Evolutionary conservation across 1,140 invertebrate genomes (phyloP).

Genomic region (Pararge aegeria): DNA sequence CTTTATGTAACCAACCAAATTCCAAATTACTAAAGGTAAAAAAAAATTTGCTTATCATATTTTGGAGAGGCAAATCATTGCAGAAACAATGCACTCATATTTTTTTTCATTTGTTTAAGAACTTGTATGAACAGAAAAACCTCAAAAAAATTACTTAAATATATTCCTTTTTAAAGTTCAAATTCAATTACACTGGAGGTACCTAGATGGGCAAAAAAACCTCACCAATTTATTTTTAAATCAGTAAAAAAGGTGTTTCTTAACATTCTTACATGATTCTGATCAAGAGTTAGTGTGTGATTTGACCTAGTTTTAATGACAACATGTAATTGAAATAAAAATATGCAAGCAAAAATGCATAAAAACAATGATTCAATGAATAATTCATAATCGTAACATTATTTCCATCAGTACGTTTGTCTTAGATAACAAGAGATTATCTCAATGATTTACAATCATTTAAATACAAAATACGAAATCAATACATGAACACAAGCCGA

Average conservation of each 20-base stretch:
- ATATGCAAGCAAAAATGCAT: constrained; percentile 11
- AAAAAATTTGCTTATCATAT: too few relatives aligned
- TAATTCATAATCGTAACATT: constrained; percentile 42
- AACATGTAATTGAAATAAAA: neutral
- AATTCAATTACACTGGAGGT: too few relatives aligned
- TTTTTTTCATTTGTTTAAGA: too few relatives aligned
- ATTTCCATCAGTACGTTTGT: constrained; percentile 39
- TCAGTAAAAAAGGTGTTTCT: neutral
- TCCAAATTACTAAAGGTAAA: too few relatives aligned
- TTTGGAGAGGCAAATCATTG: too few relatives aligned
- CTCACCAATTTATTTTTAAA: too few relatives aligned
- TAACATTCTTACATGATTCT: neutral
- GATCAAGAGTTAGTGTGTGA: neutral
- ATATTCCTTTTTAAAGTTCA: too few relatives aligned
- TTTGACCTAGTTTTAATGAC: constrained; percentile 10
- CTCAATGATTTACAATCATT: constrained; percentile 20
- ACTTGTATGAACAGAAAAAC: too few relatives aligned
- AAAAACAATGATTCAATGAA: constrained; percentile 35
- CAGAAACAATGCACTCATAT: too few relatives aligned
- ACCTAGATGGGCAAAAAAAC: too few relatives aligned
- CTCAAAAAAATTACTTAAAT: too few relatives aligned
- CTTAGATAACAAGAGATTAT: constrained; percentile 46
- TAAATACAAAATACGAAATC: neutral
- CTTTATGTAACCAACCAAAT: too few relatives aligned
- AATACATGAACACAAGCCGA: constrained; percentile 1